Base-by-base conservation (phyloP, 2,888 invertebrate genomes). In the Acleris emargana region DNA sequence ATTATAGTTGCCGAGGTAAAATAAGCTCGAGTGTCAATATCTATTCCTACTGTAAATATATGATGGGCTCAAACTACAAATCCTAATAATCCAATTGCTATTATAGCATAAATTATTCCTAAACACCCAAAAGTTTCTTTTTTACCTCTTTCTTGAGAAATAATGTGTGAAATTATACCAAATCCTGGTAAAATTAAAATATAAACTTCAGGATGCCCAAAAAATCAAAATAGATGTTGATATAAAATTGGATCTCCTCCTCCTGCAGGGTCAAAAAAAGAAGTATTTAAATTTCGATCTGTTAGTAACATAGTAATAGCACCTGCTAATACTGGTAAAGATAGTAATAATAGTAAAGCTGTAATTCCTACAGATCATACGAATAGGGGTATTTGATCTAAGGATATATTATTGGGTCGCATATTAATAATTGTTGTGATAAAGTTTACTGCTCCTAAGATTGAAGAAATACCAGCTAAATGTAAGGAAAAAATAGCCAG, bases 161-260 rank as follows among this genome's bases (percentile, higher is more conserved):
- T 94, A 91, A 96, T 95, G 82, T 96, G 96, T 0, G 96, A 96
- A 84, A 97, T 95, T 93, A 97, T 94, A 0, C 96, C 96, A 93
- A 97, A 97, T 86, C 95, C 96, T 0, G 96, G 96, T 76, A 97
- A 80, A 95, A 97, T 96, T 93, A 97, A 88, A 95, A 97, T 96
- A 89, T 97, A 97, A 69, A 97, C 96, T 94, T 97, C 96, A 11
- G 96, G 97, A 63, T 97, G 97, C 0, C 96, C 97, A 94, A 97
- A 97, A 91, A 97, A 97, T 95, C 96, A 97, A 91, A 97, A 96
- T 93, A 97, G 89, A 84, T 97, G 96, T 94, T 97, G 96, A 62
- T 95, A 97, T 73, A 97, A 74, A 88, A 97, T 94, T 2, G 96
- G 96, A 63, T 97, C 96, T 61, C 96, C 97, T 32, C 96, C 97